Evolutionary conservation across 92 coral and sea anemone genomes (phyloP).

Genomic region (Actinernus sp.): DNA sequence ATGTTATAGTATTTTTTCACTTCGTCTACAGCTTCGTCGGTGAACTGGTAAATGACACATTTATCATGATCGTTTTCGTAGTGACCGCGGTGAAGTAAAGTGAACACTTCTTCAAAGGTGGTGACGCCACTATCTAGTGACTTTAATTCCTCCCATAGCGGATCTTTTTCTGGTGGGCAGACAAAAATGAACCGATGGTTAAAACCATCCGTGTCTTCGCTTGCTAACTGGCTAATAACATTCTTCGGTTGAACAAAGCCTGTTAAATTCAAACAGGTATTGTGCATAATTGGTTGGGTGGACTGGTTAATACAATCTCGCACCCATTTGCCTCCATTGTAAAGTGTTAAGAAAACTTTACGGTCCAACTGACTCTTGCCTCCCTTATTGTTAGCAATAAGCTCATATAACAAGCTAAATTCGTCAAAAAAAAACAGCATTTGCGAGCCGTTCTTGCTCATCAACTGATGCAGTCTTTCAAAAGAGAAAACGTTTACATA

Average conservation of each 20-base stretch:
- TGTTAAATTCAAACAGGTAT: conserved; percentile 10
- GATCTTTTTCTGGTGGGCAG: conserved; percentile 44
- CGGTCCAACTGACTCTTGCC: conserved; percentile 17
- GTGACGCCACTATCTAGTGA: conserved; percentile 10
- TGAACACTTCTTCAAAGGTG: conserved; percentile 16
- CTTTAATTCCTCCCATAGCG: conserved; percentile 27
- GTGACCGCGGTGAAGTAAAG: conserved; percentile 10
- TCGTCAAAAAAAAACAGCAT: conserved; percentile 26
- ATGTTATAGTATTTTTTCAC: conserved; percentile 13
- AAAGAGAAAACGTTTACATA: conserved; percentile 14
- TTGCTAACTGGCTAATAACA: conserved; percentile 11
- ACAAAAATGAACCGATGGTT: conserved; percentile 30
- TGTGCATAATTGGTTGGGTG: background rate
- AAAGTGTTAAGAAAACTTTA: conserved; percentile 4
- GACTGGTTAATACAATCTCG: conserved; percentile 15
- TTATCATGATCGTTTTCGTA: background rate
- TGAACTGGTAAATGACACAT: conserved; percentile 11
- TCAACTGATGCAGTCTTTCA: conserved; percentile 17
- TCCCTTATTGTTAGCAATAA: conserved; percentile 25
- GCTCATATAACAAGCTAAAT: conserved; percentile 24
- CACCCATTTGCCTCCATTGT: conserved; percentile 16
- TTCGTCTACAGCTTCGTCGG: conserved; percentile 2
- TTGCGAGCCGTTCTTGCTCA: conserved; percentile 9
- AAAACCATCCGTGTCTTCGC: conserved; percentile 39
- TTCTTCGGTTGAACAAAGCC: conserved; percentile 15